Base-by-base conservation (phyloP, 1,140 invertebrate genomes). In the Papilio dardanus region DNA sequence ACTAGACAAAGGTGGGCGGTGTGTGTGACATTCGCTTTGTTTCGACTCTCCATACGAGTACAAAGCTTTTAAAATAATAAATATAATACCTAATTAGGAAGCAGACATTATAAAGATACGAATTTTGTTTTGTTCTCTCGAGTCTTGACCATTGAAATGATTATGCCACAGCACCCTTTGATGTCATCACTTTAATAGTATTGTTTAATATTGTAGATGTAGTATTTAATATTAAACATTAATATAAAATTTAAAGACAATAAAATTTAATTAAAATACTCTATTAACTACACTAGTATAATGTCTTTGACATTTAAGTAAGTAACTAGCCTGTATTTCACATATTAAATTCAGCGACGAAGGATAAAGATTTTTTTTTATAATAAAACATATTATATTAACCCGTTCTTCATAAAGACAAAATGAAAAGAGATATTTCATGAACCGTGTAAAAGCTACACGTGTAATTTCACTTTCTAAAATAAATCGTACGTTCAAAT, bases 401-500 rank as follows among this genome's bases (percentile, higher is more conserved):
- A 3, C 12, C 40, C 16, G 16, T n/a, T 46, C 42, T 46, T 0
- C 5, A 19, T 54, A 54, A 54, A 54, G 2, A 54, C 2, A 21
- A 21, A 21, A 50, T 50, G 46, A 24, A 50, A 50, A 21, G 8
- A 12, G 7, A 54, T 54, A n/a, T 54, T 54, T 24, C 19, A 54
- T 24, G 21, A 54, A 28, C 54, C 24, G 24, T 58, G 21, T 30
- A 35, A 19, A 16, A 19, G 3, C 65, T n/a, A 66, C 65, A 33
- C 65, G 65, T 67, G 65, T 67, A 67, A 67, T 67, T 67, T 33
- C 16, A n/a, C 33, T 19, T 14, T 7, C 65, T 33, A 14, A 67
- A 67, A 35, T 67, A 21, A 67, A 67, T 67, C 65, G 65, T 67
- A 67, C 65, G 14, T 21, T 19, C 30, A 16, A 35, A 67, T 67